phyloP scores from a whole-genome alignment of 1,140 invertebrate genomes.

The Globodera ellingtonae region DNA sequence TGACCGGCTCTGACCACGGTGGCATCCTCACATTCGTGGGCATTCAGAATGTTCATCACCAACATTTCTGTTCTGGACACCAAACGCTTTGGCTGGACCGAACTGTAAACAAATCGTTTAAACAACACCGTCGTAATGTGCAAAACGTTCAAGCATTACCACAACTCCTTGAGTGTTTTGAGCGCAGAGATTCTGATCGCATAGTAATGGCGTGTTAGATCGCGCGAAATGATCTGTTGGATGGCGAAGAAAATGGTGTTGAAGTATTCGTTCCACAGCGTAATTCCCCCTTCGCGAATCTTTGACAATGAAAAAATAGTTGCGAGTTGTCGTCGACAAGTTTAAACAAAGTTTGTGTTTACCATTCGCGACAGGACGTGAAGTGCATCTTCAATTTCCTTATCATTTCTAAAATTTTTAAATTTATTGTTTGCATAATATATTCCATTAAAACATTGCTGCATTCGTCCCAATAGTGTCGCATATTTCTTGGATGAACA shows the following conservation, averaged over 20 bases:
- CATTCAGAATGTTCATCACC: constrained; percentile 81
- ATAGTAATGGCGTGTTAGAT: constrained; percentile 53
- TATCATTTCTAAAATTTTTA: constrained; percentile 33
- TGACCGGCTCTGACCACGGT: constrained; percentile 70
- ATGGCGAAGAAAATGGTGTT: constrained; percentile 77
- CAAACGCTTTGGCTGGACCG: constrained; percentile 76
- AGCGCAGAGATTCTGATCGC: constrained; percentile 26
- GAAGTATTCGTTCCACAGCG: constrained; percentile 71
- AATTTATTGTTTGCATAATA: not conserved
- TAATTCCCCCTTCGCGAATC: constrained; percentile 67
- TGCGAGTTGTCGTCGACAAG: constrained; percentile 66
- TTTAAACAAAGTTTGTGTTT: constrained; percentile 53
- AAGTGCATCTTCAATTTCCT: constrained; percentile 43
- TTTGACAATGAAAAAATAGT: constrained; percentile 65
- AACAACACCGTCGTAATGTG: not conserved
- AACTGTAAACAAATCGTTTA: constrained; percentile 37
- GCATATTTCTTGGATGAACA: constrained; percentile 33
- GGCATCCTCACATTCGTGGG: constrained; percentile 77
- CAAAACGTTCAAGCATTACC: constrained; percentile 18
- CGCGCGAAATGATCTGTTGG: constrained; percentile 74
- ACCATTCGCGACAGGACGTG: constrained; percentile 35
- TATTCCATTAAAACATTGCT: not conserved
- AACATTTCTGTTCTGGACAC: constrained; percentile 83
- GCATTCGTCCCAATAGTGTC: constrained; percentile 18
- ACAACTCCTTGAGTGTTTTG: constrained; percentile 46